phyloP scores from a whole-genome alignment of 2,888 invertebrate species.

The Anthrax anthrax region DNA sequence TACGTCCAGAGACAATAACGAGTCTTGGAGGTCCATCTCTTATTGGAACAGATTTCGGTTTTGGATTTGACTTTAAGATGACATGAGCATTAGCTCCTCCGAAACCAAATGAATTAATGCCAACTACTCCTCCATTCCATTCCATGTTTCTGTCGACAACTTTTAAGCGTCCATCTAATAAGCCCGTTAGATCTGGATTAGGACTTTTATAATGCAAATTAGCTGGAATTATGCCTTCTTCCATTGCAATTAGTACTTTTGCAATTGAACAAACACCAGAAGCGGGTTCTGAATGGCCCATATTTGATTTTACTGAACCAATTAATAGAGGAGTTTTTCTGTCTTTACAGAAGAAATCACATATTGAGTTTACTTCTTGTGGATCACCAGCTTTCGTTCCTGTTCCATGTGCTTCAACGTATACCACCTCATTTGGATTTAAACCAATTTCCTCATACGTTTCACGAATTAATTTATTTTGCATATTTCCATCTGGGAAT shows the following conservation, averaged over 20 bases:
- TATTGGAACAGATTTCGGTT: constrained; percentile 45
- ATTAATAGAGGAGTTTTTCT: constrained; percentile 68
- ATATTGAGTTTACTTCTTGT: constrained; percentile 90
- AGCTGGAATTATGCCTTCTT: constrained; percentile 71
- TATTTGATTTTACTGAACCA: constrained; percentile 96
- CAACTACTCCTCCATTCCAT: constrained; percentile 86
- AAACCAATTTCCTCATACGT: constrained; percentile 74
- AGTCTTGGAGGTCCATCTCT: constrained; percentile 49
- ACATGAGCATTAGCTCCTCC: constrained; percentile 95
- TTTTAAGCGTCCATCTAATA: constrained; percentile 77
- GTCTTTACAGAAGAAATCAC: constrained; percentile 76
- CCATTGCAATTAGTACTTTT: constrained; percentile 87
- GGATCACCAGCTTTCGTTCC: constrained; percentile 99
- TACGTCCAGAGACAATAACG: constrained; percentile 70
- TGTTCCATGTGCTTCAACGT: constrained; percentile 97
- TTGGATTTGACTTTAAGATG: constrained; percentile 64
- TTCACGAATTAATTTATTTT: constrained; percentile 67
- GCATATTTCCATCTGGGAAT: constrained; percentile 67
- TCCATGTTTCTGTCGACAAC: constrained; percentile 70
- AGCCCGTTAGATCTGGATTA: constrained; percentile 82
- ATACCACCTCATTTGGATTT: constrained; percentile 67
- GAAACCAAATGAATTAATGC: constrained; percentile 94
- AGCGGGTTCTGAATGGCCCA: constrained; percentile 95
- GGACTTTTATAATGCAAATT: constrained; percentile 82
- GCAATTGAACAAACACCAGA: constrained; percentile 83